Percentiles rank a stretch among this genome's conserved stretches.
Evolutionary conservation across 2,797 vertebrate genomes (phyloP).

Genomic region (Thamnophis elegans): DNA sequence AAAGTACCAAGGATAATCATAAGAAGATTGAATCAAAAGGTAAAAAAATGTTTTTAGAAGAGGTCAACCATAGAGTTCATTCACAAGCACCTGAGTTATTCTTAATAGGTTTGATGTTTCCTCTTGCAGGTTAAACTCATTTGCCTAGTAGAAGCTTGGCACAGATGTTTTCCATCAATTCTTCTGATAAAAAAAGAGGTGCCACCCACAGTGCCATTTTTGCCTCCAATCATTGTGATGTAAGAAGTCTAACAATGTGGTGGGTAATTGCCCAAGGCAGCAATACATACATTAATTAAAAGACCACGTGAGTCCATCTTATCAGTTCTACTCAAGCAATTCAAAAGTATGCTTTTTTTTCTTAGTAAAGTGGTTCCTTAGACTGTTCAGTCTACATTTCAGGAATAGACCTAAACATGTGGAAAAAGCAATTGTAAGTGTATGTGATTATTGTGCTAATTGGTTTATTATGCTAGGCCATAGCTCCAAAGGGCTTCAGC

Average conservation of each 20-base stretch:
- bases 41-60: not conserved
- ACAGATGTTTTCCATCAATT: not conserved
- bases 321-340: not conserved
- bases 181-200: not conserved
- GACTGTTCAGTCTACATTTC: not conserved
- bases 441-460: not conserved
- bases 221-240: too few relatives aligned
- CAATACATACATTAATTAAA: not conserved
- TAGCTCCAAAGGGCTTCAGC: not conserved
- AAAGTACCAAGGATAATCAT: not conserved
- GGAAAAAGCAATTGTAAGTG: not conserved
- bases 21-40: not conserved
- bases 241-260: not conserved
- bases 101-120: not conserved
- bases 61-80: not conserved
- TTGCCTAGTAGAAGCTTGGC: not conserved
- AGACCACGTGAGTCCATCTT: not conserved
- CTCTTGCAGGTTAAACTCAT: not conserved
- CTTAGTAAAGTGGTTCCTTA: not conserved
- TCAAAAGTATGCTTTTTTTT: not conserved
- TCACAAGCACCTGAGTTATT: not conserved
- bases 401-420: not conserved
- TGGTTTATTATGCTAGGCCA: not conserved
- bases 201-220: not conserved
- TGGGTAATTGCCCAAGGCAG: not conserved